Base-by-base conservation (phyloP, 37 sponge, comb jelly and placozoan species). In the Lycopodina hypogea region DNA sequence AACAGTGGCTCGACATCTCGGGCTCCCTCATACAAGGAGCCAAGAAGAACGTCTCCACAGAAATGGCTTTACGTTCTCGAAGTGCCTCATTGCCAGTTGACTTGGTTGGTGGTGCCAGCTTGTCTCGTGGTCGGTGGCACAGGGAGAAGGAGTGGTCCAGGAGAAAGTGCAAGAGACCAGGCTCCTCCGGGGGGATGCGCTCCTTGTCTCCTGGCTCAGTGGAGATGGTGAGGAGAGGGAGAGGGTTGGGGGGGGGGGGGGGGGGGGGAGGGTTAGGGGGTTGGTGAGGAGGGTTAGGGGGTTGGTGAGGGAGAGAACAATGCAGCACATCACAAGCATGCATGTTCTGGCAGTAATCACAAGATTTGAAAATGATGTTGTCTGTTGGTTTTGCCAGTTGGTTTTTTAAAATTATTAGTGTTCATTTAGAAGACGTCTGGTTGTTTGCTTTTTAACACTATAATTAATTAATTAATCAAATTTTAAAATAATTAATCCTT, bases 231-330 rank as follows among this genome's bases (percentile, higher is more conserved):
- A 76, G 56, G 19, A 73, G 21, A 2, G 15, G 29, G 19, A 12
- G 61, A 45, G 72, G 45, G 26, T 17, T 72, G 72, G 0, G 42
- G 55, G 26, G 88, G 83, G 7, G 77, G 78, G n/a, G 63, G 72
- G 78, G 81, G 71, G 39, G 71, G 84, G 38, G 90, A 84, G 66
- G 57, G 84, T 81, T 85, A 89, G 77, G 71, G 85, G 24, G 84
- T 89, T 62, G 85, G 84, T 32, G 41, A 84, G 77, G 90, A 89
- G 30, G 90, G 83, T 24, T 78, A 76, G 11, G 89, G 83, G 33
- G 90, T 84, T 40, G 36, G n/a, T n/a, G n/a, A n/a, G n/a, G n/a
- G n/a, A n/a, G n/a, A n/a, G n/a, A n/a, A n/a, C n/a, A n/a, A n/a
- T n/a, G n/a, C n/a, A n/a, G n/a, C n/a, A n/a, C n/a, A n/a, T n/a